Evolutionary conservation across 2,797 vertebrate species (phyloP), one percentile per base, ranked within the genome.

Genomic region (Iguana delicatissima): DNA sequence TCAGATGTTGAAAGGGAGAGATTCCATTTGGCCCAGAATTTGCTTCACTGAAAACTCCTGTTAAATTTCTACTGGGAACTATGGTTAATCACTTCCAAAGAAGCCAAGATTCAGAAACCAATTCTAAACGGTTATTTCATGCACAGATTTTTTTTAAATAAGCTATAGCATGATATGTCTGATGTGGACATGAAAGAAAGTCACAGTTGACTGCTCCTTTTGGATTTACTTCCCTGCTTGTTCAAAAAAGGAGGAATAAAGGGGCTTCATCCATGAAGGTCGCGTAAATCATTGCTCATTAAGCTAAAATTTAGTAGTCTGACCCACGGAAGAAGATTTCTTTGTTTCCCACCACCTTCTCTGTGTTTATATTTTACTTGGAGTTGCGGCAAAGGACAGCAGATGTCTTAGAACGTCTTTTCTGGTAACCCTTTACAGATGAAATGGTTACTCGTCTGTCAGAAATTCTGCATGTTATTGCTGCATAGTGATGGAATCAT

Each of bases 71-170:
- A 50, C 2, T 2, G 24, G 14, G 18, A 50, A 10, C 42, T 22
- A 2, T 69, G 32, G 8, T 69, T 50, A 29, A 32, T 29, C 24
- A 29, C 52, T 86, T 59, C 52, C 50, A 77, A 86, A 76, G 38
- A 42, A 86, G 38, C 35, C n/a, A 62, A 57, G 55, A 77, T 86
- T 86, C 72, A 72, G 85, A 59, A 86, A 14, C 55, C 38, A 46
- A 42, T 22, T 50, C 73, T 86, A 86, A 42, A 57, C 24, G 2
- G 29, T 32, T 8, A 4, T 26, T 46, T 86, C 26, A 20, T 76
- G 16, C 35, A 9, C 52, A 57, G 50, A 14, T 24, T 80, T 86
- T 12, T 59, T 22, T 57, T 46, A 46, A 46, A 14, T 6, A 59
- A 59, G n/a, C 22, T 38, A 42, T 80, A 80, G 32, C 26, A 52